These are phyloP conservation scores for Lycaon pictus DNA, from an alignment of 2,113 vertebrate genomes.

Conservation along the genomic window DNA sequence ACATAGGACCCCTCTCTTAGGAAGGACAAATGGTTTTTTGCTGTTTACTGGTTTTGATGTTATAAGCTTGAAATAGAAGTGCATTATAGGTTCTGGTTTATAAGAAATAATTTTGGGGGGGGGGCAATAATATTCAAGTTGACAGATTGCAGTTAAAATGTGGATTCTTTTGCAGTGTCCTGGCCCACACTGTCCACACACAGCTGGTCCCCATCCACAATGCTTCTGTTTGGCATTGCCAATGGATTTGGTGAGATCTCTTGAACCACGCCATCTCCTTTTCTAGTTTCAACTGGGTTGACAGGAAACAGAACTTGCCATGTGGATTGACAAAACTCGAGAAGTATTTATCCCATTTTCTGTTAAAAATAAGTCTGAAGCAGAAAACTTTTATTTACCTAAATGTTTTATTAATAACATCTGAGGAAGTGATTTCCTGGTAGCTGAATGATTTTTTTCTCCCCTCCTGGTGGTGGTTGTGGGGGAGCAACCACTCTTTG, in stretches of 20 bases:
- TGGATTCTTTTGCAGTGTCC: background rate
- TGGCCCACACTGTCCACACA: fast-evolving
- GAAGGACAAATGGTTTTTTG: background rate
- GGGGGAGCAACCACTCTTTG: background rate
- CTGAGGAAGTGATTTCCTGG: background rate
- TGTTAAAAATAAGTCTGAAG: background rate
- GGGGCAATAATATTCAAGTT: background rate
- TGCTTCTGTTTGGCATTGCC: background rate
- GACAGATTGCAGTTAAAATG: background rate
- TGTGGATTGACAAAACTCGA: background rate
- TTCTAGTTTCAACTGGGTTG: background rate
- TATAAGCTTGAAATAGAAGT: background rate
- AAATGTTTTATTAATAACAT: background rate
- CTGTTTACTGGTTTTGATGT: background rate
- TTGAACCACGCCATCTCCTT: background rate
- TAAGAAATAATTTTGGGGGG: background rate
- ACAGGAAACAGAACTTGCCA: background rate
- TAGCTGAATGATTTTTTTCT: background rate
- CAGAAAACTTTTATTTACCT: background rate
- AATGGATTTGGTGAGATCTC: background rate
- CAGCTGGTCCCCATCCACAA: fast-evolving
- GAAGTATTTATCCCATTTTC: conserved; percentile 1
- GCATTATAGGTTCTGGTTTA: background rate
- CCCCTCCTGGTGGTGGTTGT: background rate
- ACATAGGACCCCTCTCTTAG: background rate